phyloP scores from a whole-genome alignment of 2,888 invertebrate genomes.

The Thera britannica region DNA sequence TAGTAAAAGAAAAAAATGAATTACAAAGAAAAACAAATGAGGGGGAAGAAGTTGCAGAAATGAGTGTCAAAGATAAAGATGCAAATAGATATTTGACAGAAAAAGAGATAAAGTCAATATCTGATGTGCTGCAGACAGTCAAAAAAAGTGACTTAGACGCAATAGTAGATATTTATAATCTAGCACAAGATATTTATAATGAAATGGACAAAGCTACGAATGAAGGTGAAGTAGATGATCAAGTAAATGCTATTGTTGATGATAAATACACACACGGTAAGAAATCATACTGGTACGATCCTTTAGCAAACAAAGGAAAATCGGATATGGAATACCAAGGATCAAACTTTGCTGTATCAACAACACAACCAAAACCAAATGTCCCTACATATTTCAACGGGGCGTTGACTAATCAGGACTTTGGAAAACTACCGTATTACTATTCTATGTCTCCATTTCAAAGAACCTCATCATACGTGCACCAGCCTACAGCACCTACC shows the following conservation, averaged over 20 bases:
- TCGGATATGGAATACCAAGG: slow-evolving; percentile 45
- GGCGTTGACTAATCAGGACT: slow-evolving; percentile 48
- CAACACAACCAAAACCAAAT: slow-evolving; percentile 28
- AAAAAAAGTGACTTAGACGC: slow-evolving; percentile 77
- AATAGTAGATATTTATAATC: slow-evolving; percentile 72
- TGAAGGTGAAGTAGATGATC: slow-evolving; percentile 47
- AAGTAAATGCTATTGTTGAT: slow-evolving; percentile 30
- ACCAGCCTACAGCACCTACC: slow-evolving; percentile 35
- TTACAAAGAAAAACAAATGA: not conserved
- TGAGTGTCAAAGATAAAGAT: slow-evolving; percentile 23
- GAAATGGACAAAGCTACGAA: slow-evolving; percentile 60
- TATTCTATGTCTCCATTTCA: slow-evolving; percentile 64
- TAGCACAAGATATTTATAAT: slow-evolving; percentile 75
- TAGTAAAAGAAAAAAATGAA: not conserved
- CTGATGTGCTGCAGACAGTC: slow-evolving; percentile 64
- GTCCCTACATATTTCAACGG: slow-evolving; percentile 51
- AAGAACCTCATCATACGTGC: slow-evolving; percentile 58
- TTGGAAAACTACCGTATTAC: slow-evolving; percentile 61
- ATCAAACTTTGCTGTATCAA: slow-evolving; percentile 30
- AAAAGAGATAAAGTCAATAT: slow-evolving; percentile 66
- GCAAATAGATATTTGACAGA: slow-evolving; percentile 68
- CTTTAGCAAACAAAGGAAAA: slow-evolving; percentile 45
- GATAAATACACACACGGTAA: slow-evolving; percentile 21
- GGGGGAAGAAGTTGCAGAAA: slow-evolving; percentile 6
- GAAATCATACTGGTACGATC: slow-evolving; percentile 62